Base-by-base conservation (phyloP, 2,888 invertebrate genomes). In the Perizoma affinitatum region DNA sequence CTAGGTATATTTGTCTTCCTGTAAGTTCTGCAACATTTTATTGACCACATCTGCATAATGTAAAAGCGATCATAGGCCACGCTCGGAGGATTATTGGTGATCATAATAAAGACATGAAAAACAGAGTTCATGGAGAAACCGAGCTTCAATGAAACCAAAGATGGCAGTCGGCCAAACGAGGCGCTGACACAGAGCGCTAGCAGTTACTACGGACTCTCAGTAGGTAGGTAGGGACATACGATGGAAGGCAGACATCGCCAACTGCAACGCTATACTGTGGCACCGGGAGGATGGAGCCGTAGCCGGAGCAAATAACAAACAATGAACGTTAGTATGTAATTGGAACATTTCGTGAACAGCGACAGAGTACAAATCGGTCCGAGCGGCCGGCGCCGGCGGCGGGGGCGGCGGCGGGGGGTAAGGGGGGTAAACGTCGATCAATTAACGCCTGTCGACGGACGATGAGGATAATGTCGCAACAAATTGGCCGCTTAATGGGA, bases 91-190 rank as follows among this genome's bases (percentile, higher is more conserved):
- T 57, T 63, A 63, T 47, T 44, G 52, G 50, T 58, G 43, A 60
- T 65, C 50, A 65, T 58, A 65, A 68, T 65, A 69, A 61, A 68
- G 55, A 52, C 63, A 65, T 69, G 54, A 67, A 66, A 58, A 51
- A 66, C 59, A 56, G 46, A 63, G 64, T 52, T 43, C 42, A 45
- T 36, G 47, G 60, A 53, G 49, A 53, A 56, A 51, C 57, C 42
- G 63, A 45, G 62, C 61, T 52, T 58, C 53, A 42, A 66, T 59
- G 61, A 36, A 61, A 56, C 50, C 42, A 59, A 52, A 58, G 53
- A 62, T 67, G 69, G 69, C 69, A 65, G 38, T 38, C 40, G 43
- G 67, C 69, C 69, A 67, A 61, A 42, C 50, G 58, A 56, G 50
- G 49, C 36, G 43, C 48, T 47, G 54, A 11, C 53, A 58, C 58